Percentiles rank a stretch among this genome's conserved stretches.
phyloP scores from a whole-genome alignment of 37 sponge, comb jelly and placozoan species.

The Aphrocallistes beatrix region DNA sequence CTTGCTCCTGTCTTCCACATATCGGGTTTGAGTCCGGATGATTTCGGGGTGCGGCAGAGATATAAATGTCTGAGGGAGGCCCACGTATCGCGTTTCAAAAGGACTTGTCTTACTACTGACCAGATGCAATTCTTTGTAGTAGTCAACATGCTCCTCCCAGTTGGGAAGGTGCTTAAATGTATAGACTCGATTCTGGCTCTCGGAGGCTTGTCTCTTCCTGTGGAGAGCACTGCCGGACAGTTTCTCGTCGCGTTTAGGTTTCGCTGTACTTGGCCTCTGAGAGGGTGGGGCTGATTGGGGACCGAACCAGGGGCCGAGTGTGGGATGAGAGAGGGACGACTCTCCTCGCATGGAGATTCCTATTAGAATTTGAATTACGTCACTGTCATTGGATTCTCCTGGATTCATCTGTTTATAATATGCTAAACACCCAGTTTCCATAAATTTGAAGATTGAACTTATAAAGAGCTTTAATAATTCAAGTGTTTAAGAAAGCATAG shows the following conservation, averaged over 20 bases:
- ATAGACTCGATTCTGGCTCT: not conserved
- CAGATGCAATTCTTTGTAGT: not conserved
- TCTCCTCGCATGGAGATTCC: not conserved
- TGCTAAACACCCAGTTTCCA: not conserved
- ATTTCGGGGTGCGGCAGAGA: not conserved
- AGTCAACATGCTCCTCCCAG: not conserved
- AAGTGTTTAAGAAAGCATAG: too few relatives aligned
- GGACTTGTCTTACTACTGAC: not conserved
- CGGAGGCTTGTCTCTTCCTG: not conserved
- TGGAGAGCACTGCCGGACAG: not conserved
- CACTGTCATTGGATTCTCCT: not conserved
- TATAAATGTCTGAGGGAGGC: not conserved
- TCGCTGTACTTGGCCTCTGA: not conserved
- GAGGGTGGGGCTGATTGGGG: not conserved
- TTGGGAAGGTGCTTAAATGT: not conserved
- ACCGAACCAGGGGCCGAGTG: not conserved
- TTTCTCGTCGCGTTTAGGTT: not conserved
- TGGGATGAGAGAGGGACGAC: not conserved
- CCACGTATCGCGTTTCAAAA: not conserved
- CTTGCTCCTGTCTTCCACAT: not conserved
- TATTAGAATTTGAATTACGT: not conserved
- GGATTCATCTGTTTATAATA: not conserved
- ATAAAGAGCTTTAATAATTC: not conserved
- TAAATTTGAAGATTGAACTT: too few relatives aligned
- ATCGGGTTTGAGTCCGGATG: not conserved